A percentile compares a stretch with the other conserved stretches of the same genome.
Evolutionary conservation across 2,888 invertebrate genomes (phyloP).

Genomic region (Pycnomerus fuliginosus): DNA sequence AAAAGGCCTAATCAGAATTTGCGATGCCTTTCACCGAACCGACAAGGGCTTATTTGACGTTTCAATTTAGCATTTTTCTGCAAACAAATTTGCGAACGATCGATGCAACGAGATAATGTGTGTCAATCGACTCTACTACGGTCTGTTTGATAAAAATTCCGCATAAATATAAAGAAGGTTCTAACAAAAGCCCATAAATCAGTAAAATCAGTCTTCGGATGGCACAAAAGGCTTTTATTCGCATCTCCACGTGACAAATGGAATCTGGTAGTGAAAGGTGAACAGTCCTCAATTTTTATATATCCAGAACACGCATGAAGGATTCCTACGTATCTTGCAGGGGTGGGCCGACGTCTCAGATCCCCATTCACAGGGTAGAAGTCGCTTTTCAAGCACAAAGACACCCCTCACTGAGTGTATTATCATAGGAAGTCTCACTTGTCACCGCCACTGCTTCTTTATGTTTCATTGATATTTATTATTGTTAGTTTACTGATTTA

Average conservation of each 20-base stretch:
- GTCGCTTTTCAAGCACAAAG: constrained; percentile 37
- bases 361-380: constrained; percentile 38
- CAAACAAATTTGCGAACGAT: constrained; percentile 4
- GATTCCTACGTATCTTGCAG: constrained; percentile 29
- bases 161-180: constrained; percentile 28
- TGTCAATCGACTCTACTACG: not conserved
- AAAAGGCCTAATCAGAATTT: constrained; percentile 37
- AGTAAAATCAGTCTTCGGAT: constrained; percentile 41
- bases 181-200: constrained; percentile 37
- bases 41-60: constrained; percentile 37
- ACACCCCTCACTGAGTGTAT: constrained; percentile 37
- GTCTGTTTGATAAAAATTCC: constrained; percentile 18
- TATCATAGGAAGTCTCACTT: constrained; percentile 45
- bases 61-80: constrained; percentile 27
- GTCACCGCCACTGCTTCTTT: constrained; percentile 45
- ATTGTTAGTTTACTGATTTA: constrained; percentile 33
- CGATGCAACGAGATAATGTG: not conserved
- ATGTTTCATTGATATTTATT: constrained; percentile 43
- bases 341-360: constrained; percentile 23
- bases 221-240: constrained; percentile 45
- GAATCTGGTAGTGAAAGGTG: constrained; percentile 53
- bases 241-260: constrained; percentile 51
- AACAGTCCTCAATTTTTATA: constrained; percentile 52
- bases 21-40: constrained; percentile 37
- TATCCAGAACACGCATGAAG: constrained; percentile 44